phyloP scores from a whole-genome alignment of 2,113 vertebrate species.

The Cyphomyrus discorhynchus region DNA sequence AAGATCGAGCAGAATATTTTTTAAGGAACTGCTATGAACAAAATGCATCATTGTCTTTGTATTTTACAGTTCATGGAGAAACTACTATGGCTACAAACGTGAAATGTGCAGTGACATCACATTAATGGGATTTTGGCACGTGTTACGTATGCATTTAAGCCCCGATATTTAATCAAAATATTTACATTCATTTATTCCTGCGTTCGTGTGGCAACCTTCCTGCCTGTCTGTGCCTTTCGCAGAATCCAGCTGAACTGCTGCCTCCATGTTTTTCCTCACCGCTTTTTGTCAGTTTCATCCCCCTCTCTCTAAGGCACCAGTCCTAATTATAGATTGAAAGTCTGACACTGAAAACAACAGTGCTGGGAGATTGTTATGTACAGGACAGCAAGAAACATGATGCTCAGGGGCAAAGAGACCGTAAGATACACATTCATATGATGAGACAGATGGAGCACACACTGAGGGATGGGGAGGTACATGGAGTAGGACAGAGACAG shows the following conservation, averaged over 20 bases:
- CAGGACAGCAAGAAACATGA: constrained; percentile 14
- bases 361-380: constrained; percentile 28
- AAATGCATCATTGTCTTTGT: constrained; percentile 58
- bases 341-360: constrained; percentile 37
- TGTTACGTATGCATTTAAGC: constrained; percentile 54
- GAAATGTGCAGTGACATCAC: constrained; percentile 59
- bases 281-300: constrained; percentile 17
- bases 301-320: constrained; percentile 56
- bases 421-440: constrained; percentile 25
- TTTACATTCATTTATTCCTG: constrained; percentile 66
- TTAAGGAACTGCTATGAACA: constrained; percentile 58
- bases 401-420: constrained; percentile 18
- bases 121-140: constrained; percentile 71
- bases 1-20: constrained; percentile 50
- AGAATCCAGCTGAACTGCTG: neutral
- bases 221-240: neutral
- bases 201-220: constrained; percentile 20
- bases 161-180: constrained; percentile 63
- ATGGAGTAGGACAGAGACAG: neutral
- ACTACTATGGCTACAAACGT: constrained; percentile 62
- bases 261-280: constrained; percentile 31
- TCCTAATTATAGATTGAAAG: constrained; percentile 45
- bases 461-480: constrained; percentile 8
- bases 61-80: constrained; percentile 41
- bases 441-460: neutral